Conservation (phyloP, 2,888 invertebrate species). For the Agonopterix alstromeriana region DNA sequence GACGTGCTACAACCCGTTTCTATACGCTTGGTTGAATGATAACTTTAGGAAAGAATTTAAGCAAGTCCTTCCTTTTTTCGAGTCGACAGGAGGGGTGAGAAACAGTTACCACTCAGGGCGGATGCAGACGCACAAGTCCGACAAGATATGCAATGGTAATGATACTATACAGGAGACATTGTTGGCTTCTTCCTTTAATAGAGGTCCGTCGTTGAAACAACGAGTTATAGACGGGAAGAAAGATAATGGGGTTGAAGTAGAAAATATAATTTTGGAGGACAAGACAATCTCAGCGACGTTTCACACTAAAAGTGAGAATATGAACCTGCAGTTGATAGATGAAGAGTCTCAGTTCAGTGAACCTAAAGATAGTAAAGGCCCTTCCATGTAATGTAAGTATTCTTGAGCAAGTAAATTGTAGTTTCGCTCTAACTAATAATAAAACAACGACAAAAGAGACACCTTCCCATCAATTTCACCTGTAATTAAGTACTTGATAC, state of each 20-base stretch:
- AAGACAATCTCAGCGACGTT: slow-evolving; percentile 52
- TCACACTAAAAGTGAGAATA: slow-evolving; percentile 52
- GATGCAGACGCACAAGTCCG: slow-evolving; percentile 73
- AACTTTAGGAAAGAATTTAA: slow-evolving; percentile 96
- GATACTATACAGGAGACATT: slow-evolving; percentile 84
- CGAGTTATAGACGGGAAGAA: slow-evolving; percentile 53
- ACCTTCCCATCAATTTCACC: no score
- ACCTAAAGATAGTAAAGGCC: slow-evolving; percentile 37
- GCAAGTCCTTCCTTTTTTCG: slow-evolving; percentile 82
- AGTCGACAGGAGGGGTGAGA: slow-evolving; percentile 68
- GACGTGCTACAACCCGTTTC: slow-evolving; percentile 97
- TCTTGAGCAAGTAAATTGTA: no score
- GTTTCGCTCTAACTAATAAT: no score
- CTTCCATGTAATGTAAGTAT: slow-evolving; percentile 47
- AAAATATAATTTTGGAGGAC: slow-evolving; percentile 73
- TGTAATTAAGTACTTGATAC: no score
- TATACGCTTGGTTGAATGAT: slow-evolving; percentile 98
- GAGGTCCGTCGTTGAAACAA: slow-evolving; percentile 67
- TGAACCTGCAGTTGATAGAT: slow-evolving; percentile 59
- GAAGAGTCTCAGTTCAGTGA: slow-evolving; percentile 60
- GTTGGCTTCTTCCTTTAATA: slow-evolving; percentile 75
- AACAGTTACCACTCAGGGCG: slow-evolving; percentile 65
- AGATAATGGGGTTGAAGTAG: slow-evolving; percentile 75
- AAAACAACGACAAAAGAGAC: no score
- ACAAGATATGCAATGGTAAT: slow-evolving; percentile 85